Evolutionary conservation across 2,113 vertebrate genomes (phyloP).

Genomic region (Onychostoma macrolepis): DNA sequence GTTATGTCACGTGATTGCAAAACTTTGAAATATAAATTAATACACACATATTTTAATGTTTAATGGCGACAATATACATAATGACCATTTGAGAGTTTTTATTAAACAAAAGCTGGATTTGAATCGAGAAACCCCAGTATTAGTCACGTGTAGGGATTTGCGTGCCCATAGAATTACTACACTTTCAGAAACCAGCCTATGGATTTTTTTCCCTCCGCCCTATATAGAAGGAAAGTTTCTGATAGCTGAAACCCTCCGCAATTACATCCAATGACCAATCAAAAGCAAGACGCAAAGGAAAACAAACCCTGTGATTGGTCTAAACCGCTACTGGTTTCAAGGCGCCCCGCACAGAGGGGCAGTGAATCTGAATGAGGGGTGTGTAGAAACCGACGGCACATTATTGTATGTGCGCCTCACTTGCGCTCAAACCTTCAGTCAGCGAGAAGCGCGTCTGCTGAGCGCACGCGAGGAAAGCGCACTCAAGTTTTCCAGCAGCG

Average conservation of each 20-base stretch:
- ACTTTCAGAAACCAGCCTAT: neutral
- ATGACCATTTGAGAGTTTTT: neutral
- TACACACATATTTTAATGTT: neutral
- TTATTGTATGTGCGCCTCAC: slow-evolving; percentile 64
- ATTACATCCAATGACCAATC: slow-evolving; percentile 63
- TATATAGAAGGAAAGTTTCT: slow-evolving; percentile 48
- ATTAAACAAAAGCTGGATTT: neutral
- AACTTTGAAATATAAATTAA: neutral
- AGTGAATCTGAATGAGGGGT: slow-evolving; percentile 71
- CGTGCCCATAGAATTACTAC: too few relatives aligned
- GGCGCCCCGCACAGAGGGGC: slow-evolving; percentile 64
- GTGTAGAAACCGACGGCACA: slow-evolving; percentile 76
- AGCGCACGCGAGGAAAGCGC: slow-evolving; percentile 49
- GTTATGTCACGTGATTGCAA: neutral
- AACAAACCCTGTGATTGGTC: slow-evolving; percentile 77
- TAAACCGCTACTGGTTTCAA: slow-evolving; percentile 68
- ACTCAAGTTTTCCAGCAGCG: neutral
- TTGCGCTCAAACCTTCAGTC: slow-evolving; percentile 48
- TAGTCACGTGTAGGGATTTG: neutral
- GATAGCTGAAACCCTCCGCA: slow-evolving; percentile 38
- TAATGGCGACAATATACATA: neutral
- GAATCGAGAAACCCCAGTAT: neutral
- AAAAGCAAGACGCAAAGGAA: slow-evolving; percentile 68
- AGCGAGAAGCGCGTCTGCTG: slow-evolving; percentile 15
- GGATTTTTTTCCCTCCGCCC: neutral